Evolutionary conservation across 2,113 vertebrate species (phyloP).

Genomic region (Amazona vittata): DNA sequence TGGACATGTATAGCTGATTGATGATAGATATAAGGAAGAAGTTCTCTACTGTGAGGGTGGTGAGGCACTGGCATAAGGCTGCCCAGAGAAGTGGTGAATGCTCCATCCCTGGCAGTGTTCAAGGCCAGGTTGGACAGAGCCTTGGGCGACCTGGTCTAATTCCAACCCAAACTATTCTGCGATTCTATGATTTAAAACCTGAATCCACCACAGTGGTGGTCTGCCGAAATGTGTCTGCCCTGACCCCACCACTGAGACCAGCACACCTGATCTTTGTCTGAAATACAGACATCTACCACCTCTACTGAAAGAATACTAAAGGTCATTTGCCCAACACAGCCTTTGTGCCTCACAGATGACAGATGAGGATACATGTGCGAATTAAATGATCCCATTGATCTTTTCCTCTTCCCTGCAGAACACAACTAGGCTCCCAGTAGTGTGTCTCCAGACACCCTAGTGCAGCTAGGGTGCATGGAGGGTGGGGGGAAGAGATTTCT

Average conservation of each 20-base stretch:
- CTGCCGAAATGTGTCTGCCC: not conserved
- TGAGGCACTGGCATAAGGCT: not conserved
- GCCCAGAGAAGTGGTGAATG: no score
- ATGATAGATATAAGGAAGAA: not conserved
- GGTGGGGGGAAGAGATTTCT: not conserved
- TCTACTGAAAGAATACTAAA: not conserved
- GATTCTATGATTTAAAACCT: not conserved
- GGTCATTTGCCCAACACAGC: not conserved
- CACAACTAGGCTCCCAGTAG: not conserved
- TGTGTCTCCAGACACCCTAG: not conserved
- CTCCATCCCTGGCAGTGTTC: no score
- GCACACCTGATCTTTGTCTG: not conserved
- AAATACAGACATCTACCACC: fast-evolving
- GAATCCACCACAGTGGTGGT: not conserved
- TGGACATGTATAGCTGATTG: fast-evolving
- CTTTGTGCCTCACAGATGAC: not conserved
- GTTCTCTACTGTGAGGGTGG: not conserved
- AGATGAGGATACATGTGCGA: not conserved
- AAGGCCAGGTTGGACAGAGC: no score
- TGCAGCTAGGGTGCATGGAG: not conserved
- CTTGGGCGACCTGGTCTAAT: no score
- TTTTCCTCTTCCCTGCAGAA: not conserved
- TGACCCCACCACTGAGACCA: fast-evolving
- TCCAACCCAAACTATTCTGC: no score
- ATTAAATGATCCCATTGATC: not conserved